Conservation (phyloP, 2,113 vertebrate genomes). For the Chelonoidis abingdonii region DNA sequence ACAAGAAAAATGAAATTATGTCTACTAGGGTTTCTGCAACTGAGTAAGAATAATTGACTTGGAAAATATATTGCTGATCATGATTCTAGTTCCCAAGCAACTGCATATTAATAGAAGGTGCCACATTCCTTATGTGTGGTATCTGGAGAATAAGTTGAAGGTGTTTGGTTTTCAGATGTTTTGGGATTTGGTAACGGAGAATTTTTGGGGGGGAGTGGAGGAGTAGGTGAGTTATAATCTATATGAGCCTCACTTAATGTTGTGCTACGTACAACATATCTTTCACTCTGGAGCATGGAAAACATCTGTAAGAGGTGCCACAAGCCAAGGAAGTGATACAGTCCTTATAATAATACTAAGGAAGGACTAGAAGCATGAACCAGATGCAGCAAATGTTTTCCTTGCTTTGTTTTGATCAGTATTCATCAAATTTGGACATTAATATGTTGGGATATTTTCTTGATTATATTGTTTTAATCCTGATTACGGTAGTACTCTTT, state of each 20-base stretch:
- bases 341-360: not conserved
- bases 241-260: slow-evolving; percentile 39
- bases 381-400: not conserved
- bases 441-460: not conserved
- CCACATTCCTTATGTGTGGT: not conserved
- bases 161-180: not conserved
- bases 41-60: slow-evolving; percentile 21
- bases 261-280: slow-evolving; percentile 23
- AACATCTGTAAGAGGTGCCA: slow-evolving; percentile 2
- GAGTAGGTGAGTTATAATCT: slow-evolving; percentile 52
- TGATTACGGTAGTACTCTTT: not conserved
- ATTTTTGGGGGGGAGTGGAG: slow-evolving; percentile 32
- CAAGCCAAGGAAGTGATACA: slow-evolving; percentile 17
- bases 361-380: slow-evolving; percentile 1
- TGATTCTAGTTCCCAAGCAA: not conserved
- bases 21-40: slow-evolving; percentile 41
- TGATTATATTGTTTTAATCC: not conserved
- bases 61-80: not conserved
- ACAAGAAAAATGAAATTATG: not conserved
- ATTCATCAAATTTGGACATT: slow-evolving; percentile 7
- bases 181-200: not conserved
- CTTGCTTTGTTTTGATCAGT: not conserved
- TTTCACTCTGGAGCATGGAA: slow-evolving; percentile 43
- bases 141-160: slow-evolving; percentile 45
- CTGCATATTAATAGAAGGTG: not conserved